Percentiles rank a stretch among this genome's conserved stretches.
phyloP scores from a whole-genome alignment of 1,140 invertebrate species.

The Oryzaephilus surinamensis region DNA sequence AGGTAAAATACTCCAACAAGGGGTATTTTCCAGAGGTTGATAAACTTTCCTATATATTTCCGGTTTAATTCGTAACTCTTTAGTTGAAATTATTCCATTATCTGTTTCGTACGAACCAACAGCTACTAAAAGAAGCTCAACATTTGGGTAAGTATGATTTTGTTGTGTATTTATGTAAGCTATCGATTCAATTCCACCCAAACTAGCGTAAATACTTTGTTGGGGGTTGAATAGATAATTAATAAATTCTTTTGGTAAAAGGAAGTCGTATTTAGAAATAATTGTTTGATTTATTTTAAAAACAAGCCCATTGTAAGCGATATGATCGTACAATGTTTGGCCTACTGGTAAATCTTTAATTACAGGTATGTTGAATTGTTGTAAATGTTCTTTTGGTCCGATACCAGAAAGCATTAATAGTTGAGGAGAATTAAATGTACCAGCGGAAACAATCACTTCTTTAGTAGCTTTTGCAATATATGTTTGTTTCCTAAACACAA shows the following conservation, averaged over 20 bases:
- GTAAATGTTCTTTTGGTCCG: slow-evolving; percentile 50
- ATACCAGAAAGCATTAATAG: slow-evolving; percentile 72
- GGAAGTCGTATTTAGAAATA: slow-evolving; percentile 2
- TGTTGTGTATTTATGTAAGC: slow-evolving; percentile 42
- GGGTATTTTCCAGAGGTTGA: slow-evolving; percentile 9
- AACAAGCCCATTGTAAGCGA: slow-evolving; percentile 34
- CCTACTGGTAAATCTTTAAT: slow-evolving; percentile 41
- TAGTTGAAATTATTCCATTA: slow-evolving; percentile 21
- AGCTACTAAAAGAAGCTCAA: slow-evolving; percentile 46
- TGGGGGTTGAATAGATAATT: slow-evolving; percentile 20
- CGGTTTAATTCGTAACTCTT: slow-evolving; percentile 20
- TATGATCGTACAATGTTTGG: slow-evolving; percentile 44
- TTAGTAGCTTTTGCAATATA: slow-evolving; percentile 43
- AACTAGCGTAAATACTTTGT: slow-evolving; percentile 22
- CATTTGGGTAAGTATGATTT: slow-evolving; percentile 42
- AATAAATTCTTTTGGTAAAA: slow-evolving; percentile 6
- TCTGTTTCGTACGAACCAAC: slow-evolving; percentile 23
- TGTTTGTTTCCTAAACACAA: slow-evolving; percentile 40
- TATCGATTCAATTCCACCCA: slow-evolving; percentile 42
- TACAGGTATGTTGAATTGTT: slow-evolving; percentile 35
- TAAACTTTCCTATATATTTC: slow-evolving; percentile 13
- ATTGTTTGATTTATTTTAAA: slow-evolving; percentile 24
- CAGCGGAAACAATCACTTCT: slow-evolving; percentile 65
- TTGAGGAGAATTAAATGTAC: slow-evolving; percentile 67
- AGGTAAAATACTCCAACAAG: slow-evolving; percentile 44